Evolutionary conservation across 1,140 invertebrate genomes (phyloP).

Genomic region (Drosophila sp.): DNA sequence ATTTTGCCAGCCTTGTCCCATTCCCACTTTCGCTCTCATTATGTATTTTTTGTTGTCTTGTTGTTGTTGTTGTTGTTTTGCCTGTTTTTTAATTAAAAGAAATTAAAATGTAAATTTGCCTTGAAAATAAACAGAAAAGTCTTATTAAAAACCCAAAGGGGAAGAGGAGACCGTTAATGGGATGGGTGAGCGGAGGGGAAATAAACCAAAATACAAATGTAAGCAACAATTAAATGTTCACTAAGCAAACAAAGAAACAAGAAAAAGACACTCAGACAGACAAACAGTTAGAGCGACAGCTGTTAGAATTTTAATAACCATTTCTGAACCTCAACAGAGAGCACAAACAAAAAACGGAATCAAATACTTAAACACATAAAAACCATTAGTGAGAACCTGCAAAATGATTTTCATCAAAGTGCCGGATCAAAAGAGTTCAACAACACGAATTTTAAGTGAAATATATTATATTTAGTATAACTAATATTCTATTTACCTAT

Average conservation of each 20-base stretch:
- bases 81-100: conserved; percentile 74
- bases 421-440: not conserved
- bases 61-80: conserved; percentile 14
- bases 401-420: conserved; percentile 2
- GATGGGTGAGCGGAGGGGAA: conserved; percentile 38
- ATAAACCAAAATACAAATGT: conserved; percentile 78
- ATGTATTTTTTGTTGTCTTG: conserved; percentile 14
- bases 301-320: conserved; percentile 12
- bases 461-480: not conserved
- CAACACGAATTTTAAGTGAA: not conserved
- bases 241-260: conserved; percentile 65
- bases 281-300: conserved; percentile 4
- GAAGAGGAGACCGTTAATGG: not conserved
- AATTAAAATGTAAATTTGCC: conserved; percentile 78
- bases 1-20: conserved; percentile 21
- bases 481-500: not conserved
- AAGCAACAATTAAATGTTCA: conserved; percentile 81
- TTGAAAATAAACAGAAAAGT: conserved; percentile 28
- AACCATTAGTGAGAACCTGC: not conserved
- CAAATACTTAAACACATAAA: not conserved
- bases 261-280: not conserved
- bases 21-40: conserved; percentile 2
- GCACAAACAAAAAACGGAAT: not conserved
- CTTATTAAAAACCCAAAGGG: conserved; percentile 54
- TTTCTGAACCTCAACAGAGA: not conserved